Percentiles rank a stretch among this genome's conserved stretches.
Conservation (phyloP, 2,888 invertebrate genomes). For the Cylindroiulus punctatus region DNA sequence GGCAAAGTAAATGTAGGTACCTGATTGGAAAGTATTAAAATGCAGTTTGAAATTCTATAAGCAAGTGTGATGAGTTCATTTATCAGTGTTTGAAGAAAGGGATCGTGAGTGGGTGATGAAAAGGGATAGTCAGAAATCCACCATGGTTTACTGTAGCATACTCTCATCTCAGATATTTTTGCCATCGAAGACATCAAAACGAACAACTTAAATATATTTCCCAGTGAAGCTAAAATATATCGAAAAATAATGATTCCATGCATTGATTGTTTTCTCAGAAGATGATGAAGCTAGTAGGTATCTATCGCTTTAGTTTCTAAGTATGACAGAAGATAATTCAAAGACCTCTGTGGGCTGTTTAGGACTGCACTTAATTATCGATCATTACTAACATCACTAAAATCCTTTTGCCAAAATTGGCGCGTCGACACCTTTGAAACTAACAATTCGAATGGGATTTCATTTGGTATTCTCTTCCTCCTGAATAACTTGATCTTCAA, state of each 20-base stretch:
- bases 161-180: too few relatives aligned
- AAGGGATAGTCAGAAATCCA: too few relatives aligned
- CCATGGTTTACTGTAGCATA: too few relatives aligned
- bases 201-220: too few relatives aligned
- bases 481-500: neutral
- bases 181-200: too few relatives aligned
- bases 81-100: neutral
- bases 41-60: neutral
- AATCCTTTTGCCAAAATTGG: neutral
- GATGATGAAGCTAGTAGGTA: too few relatives aligned
- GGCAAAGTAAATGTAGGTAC: neutral
- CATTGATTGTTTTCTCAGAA: too few relatives aligned
- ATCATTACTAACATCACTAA: neutral
- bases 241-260: too few relatives aligned
- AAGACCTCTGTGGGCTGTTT: neutral
- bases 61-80: neutral
- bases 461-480: neutral
- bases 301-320: too few relatives aligned
- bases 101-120: too few relatives aligned
- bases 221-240: too few relatives aligned
- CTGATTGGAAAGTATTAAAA: neutral
- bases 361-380: neutral
- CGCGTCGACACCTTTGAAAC: neutral
- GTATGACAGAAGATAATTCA: too few relatives aligned
- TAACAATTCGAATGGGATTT: neutral